Base-by-base conservation (phyloP, 2,797 vertebrate species). In the Hippoglossus hippoglossus region DNA sequence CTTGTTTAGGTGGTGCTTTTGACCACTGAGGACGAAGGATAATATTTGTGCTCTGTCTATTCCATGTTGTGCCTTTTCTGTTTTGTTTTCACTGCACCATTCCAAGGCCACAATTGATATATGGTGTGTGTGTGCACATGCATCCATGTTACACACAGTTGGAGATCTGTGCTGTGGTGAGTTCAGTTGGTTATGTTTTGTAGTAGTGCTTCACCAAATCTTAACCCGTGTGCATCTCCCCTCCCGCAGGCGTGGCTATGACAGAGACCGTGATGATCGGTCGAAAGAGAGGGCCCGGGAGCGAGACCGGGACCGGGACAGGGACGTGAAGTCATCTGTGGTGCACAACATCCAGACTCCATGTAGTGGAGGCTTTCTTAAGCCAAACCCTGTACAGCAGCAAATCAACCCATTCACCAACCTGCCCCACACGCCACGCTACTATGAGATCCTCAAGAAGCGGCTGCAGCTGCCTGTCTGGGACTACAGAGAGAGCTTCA, bases 371-470 rank as follows among this genome's bases (percentile, higher is more conserved):
- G 93, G 89, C 51, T 71, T 94, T 52, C 79, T 95, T 41, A 96
- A 95, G 85, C 96, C 94, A 80, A 81, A 93, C 16, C 75, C 90
- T 28, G 71, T 95, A 78, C 95, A 96, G 73, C 96, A 96, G 85
- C 96, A 98, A 94, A 93, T 97, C 81, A 99, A 98, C 89, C 97
- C 96, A 41, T 99, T 98, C 89, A 99, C 97, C 88, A 97, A 96
- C 86, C 92, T 99, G 51, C 97, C 96, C 4, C 97, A 99, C 90
- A 99, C 97, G 0, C 96, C 96, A 9, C 96, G 97, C 58, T 98
- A 96, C 74, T 95, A 97, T n/a, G 96, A 99, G 67, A 98, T 99
- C 91, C 91, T 98, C 75, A 97, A 97, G 90, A 99, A 99, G 81
- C 93, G 97, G 21, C 94, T 98, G 68, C 96, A 95, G 9, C 95